Base-by-base conservation (phyloP, 1,140 invertebrate genomes). In the Pseudoatta argentina region DNA sequence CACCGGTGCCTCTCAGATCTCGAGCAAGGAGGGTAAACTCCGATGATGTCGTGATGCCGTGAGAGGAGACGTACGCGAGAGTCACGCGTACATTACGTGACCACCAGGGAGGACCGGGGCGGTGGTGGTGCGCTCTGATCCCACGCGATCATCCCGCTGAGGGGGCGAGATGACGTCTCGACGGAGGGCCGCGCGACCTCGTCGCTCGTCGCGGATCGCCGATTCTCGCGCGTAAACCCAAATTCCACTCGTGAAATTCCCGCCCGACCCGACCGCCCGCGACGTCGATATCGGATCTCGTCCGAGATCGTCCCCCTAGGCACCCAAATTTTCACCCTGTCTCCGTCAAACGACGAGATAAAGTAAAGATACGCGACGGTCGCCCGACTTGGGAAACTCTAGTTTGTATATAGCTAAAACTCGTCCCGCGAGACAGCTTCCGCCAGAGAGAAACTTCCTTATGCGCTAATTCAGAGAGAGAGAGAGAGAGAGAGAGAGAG, bases 191-290 rank as follows among this genome's bases (percentile, higher is more conserved):
- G 57, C 16, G 16, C 30, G 24, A 76, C 39, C 14, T 44, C 61
- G 51, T 48, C 73, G 27, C 61, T 55, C 79, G 30, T 66, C 69
- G 63, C 12, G 59, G 71, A 69, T 76, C 86, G 61, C 71, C 57
- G 59, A 48, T 66, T 18, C 66, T 73, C 71, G 59, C 86, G 66
- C 83, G 82, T 77, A 59, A 86, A 86, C 48, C 63, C 0, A n/a
- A 39, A 27, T 66, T 51, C 61, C 76, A 34, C 27, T 66, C 44
- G 63, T 14, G 48, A 71, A 53, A 69, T 63, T 77, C 57, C 75
- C 57, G 21, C 30, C 30, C 30, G 30, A 30, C 24, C 30, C 72
- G 51, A n/a, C 48, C 39, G 34, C 69, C 48, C 71, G 48, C 71
- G 55, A 59, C 55, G 18, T 76, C 55, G 53, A 76, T 34, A 64